Percentiles rank a stretch among this genome's conserved stretches.
phyloP scores from a whole-genome alignment of 2,888 invertebrate genomes.

The Agrotis exclamationis region DNA sequence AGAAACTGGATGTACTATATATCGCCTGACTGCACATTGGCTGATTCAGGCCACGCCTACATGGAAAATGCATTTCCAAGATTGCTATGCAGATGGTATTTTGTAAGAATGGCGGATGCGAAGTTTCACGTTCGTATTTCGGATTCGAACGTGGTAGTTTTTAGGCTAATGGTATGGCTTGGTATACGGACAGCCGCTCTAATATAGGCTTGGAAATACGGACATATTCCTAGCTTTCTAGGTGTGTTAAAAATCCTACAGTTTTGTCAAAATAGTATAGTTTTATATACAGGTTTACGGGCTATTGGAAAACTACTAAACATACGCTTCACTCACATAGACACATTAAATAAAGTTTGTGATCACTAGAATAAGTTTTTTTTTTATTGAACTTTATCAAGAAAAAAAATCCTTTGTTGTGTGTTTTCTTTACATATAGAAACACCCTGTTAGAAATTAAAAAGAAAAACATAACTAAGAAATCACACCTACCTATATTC shows the following conservation, averaged over 20 bases:
- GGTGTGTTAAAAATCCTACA: neutral
- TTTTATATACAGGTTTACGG: neutral
- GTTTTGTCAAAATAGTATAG: neutral
- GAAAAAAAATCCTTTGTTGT: too few relatives aligned
- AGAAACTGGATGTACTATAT: constrained; percentile 83
- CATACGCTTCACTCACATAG: neutral
- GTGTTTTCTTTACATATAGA: too few relatives aligned
- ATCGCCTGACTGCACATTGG: constrained; percentile 91
- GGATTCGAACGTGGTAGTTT: constrained; percentile 55
- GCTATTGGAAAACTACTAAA: neutral
- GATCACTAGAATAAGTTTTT: too few relatives aligned
- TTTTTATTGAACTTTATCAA: too few relatives aligned
- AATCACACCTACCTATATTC: too few relatives aligned
- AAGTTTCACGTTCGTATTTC: constrained; percentile 77
- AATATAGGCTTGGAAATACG: constrained; percentile 1
- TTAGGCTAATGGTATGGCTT: constrained; percentile 60
- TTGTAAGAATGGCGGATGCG: constrained; percentile 77
- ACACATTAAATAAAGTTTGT: too few relatives aligned
- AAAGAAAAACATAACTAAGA: too few relatives aligned
- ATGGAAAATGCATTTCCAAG: constrained; percentile 90
- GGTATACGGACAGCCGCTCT: neutral
- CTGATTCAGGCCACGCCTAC: constrained; percentile 88
- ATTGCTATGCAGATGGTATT: constrained; percentile 88
- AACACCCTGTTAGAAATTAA: too few relatives aligned
- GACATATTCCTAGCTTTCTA: neutral